phyloP scores from a whole-genome alignment of 1,140 invertebrate species.

The Musca vetustissima region DNA sequence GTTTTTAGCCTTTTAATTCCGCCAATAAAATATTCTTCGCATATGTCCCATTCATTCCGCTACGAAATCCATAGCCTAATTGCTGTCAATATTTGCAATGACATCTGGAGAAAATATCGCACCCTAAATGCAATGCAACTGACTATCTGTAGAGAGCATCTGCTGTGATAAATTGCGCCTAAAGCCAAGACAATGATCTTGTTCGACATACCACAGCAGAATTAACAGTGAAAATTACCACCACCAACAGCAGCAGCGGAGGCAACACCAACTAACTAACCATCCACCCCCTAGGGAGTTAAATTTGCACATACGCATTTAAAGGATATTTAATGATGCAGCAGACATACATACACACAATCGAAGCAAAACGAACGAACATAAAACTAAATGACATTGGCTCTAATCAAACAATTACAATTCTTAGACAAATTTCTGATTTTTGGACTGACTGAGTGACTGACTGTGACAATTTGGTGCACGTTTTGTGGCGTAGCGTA shows the following conservation, averaged over 20 bases:
- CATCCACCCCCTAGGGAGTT: background rate
- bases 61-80: background rate
- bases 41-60: background rate
- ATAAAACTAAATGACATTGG: background rate
- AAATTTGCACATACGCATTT: background rate
- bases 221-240: no score
- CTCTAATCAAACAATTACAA: conserved; percentile 19
- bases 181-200: background rate
- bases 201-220: background rate
- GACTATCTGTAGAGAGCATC: background rate
- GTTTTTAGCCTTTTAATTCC: background rate
- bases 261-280: no score
- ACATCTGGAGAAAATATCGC: conserved; percentile 8
- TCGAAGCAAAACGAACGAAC: background rate
- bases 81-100: conserved; percentile 14
- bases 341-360: background rate
- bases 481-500: no score
- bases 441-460: background rate
- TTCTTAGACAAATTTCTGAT: conserved; percentile 15
- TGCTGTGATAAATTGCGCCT: background rate
- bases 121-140: background rate
- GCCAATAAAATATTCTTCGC: background rate
- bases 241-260: background rate
- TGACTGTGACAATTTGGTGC: no score
- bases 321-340: no score